These are phyloP conservation scores for Percopsis omiscomaycus DNA, from an alignment of 2,797 vertebrate genomes.

Conservation along the genomic window DNA sequence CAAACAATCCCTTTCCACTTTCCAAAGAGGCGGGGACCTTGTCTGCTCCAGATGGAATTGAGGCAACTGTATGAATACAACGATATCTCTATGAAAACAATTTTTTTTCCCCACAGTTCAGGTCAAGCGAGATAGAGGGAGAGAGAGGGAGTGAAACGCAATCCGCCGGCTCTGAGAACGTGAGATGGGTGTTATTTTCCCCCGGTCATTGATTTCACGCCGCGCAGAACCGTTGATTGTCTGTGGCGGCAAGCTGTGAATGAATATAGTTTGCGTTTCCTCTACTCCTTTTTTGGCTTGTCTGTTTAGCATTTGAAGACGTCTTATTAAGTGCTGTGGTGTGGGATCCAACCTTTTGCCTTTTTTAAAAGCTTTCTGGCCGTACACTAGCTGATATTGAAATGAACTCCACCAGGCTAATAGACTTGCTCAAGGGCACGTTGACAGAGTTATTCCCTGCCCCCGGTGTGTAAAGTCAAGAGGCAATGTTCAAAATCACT, in stretches of 20 bases:
- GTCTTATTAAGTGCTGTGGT: neutral
- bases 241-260: constrained; percentile 34
- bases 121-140: constrained; percentile 35
- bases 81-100: constrained; percentile 70
- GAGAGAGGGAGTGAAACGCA: constrained; percentile 3
- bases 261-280: constrained; percentile 18
- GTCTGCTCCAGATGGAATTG: constrained; percentile 62
- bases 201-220: constrained; percentile 53
- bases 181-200: constrained; percentile 43
- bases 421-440: constrained; percentile 60
- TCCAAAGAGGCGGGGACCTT: constrained; percentile 47
- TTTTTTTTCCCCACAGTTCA: constrained; percentile 56
- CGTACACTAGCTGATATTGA: neutral
- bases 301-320: constrained; percentile 6
- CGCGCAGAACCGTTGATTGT: constrained; percentile 31
- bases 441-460: constrained; percentile 11
- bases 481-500: constrained; percentile 61
- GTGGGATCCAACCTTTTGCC: neutral
- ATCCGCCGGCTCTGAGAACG: neutral
- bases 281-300: neutral
- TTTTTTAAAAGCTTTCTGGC: neutral
- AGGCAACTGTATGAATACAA: constrained; percentile 38
- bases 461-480: constrained; percentile 53
- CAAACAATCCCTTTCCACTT: constrained; percentile 59
- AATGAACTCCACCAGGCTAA: constrained; percentile 47